A percentile compares a stretch with the other conserved stretches of the same genome.
phyloP scores from a whole-genome alignment of 2,113 vertebrate species.

The Passerina amoena region DNA sequence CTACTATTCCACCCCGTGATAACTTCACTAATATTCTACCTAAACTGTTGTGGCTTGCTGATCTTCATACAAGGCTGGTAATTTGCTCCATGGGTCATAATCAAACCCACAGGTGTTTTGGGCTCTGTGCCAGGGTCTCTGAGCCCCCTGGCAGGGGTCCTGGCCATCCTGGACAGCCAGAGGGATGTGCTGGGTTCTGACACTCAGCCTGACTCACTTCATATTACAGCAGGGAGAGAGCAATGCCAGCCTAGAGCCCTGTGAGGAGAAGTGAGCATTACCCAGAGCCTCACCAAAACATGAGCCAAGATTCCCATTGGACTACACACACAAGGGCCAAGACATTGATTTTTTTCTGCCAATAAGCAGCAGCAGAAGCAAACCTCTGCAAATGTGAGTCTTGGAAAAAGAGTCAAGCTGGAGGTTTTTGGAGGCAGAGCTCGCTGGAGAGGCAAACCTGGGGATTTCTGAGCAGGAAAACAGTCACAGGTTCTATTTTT shows the following conservation, averaged over 20 bases:
- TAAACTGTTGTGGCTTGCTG: too few relatives aligned
- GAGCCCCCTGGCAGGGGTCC: too few relatives aligned
- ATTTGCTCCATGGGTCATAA: too few relatives aligned
- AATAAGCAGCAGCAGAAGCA: not conserved
- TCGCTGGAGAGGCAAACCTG: not conserved
- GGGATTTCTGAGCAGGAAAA: not conserved
- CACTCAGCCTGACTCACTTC: not conserved
- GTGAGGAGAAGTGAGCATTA: not conserved
- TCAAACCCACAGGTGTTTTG: too few relatives aligned
- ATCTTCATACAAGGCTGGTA: too few relatives aligned
- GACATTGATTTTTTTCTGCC: not conserved
- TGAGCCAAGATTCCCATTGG: not conserved
- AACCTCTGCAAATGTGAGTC: not conserved
- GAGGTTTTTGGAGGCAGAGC: not conserved
- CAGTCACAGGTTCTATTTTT: not conserved
- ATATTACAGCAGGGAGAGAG: fast-evolving
- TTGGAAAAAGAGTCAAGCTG: not conserved
- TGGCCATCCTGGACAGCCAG: too few relatives aligned
- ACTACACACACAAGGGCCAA: not conserved
- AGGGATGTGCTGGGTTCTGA: too few relatives aligned
- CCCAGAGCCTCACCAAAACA: not conserved
- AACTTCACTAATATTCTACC: too few relatives aligned
- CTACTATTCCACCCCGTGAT: too few relatives aligned
- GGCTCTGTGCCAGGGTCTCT: too few relatives aligned
- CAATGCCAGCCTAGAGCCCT: fast-evolving